Base-by-base conservation (phyloP, 2,888 invertebrate genomes). In the Bombyx huttoni region DNA sequence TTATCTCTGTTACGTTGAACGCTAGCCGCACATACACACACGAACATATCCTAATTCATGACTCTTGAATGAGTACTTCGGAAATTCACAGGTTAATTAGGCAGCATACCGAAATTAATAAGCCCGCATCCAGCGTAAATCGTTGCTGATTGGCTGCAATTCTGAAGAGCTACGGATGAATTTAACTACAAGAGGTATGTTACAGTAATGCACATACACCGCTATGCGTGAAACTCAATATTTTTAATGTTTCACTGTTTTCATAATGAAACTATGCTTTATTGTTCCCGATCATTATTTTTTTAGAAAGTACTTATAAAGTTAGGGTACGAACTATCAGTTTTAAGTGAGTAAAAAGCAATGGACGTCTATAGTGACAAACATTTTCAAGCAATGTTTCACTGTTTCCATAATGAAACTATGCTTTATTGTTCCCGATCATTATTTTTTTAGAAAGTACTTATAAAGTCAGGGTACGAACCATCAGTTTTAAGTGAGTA, bases 131-230 rank as follows among this genome's bases (percentile, higher is more conserved):
- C 75, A 74, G 70, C 76, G 71, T 73, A 78, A 79, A 82, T 81
- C 81, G 68, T 68, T 69, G 68, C 75, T 82, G 82, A 86, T 85
- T 84, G 81, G 72, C 73, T 71, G 77, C 65, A 70, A 68, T 73
- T 63, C 61, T 80, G 71, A 82, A 83, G 83, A 81, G 81, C 78
- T 68, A 78, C 86, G 86, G 72, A 88, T 88, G 88, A 88, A 88
- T 88, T 78, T 88, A 80, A 87, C 86, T 74, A 88, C 88, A 63
- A 88, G 78, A 63, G 84, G 88, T 88, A 67, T 83, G 85, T 75
- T 52, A 52, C 52, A 50, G 14, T 52, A 8, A 13, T 52, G 33
- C 40, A 40, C 46, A 40, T 24, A 5, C 5, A 24, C 7, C 40
- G 40, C 40, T 40, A 40, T 12, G 40, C 40, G 40, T 8, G 40